These are phyloP conservation scores for Solenodon paradoxus DNA, from an alignment of 2,113 vertebrate genomes.

Conservation along the genomic window DNA sequence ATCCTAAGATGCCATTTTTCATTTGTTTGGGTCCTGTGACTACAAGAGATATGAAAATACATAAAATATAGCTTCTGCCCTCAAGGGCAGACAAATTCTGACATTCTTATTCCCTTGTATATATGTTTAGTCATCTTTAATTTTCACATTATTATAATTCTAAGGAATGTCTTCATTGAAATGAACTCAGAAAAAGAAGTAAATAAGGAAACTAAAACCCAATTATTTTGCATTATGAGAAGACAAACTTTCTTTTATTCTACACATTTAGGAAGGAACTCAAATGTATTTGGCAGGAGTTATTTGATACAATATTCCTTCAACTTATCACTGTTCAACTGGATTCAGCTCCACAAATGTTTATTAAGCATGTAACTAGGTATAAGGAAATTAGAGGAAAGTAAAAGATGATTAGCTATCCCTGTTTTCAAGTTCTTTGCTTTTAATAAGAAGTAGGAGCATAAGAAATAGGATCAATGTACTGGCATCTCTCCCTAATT, in stretches of 20 bases:
- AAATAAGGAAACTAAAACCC: neutral
- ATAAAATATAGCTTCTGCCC: conserved; percentile 29
- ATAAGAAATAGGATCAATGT: neutral
- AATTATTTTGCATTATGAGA: neutral
- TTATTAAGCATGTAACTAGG: neutral
- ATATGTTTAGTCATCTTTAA: conserved; percentile 53
- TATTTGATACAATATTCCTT: neutral
- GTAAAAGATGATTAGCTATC: neutral
- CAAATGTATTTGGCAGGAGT: neutral
- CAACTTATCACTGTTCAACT: neutral
- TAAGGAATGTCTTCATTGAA: conserved; percentile 10
- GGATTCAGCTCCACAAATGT: neutral
- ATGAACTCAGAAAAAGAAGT: neutral
- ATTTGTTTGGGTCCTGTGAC: conserved; percentile 8
- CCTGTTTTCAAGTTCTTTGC: neutral
- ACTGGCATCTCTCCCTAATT: neutral
- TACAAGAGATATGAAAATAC: neutral
- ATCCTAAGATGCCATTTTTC: conserved; percentile 6
- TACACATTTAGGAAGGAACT: neutral
- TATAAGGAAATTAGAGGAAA: neutral
- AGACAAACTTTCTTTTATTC: neutral
- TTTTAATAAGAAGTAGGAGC: neutral
- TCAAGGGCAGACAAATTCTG: conserved; percentile 8
- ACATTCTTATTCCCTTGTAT: conserved; percentile 18
- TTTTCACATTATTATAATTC: conserved; percentile 31